Percentiles rank a stretch among this genome's conserved stretches.
These are phyloP conservation scores for Drosophila demipolita DNA, from an alignment of 2,888 invertebrate species.

Conservation along the genomic window DNA sequence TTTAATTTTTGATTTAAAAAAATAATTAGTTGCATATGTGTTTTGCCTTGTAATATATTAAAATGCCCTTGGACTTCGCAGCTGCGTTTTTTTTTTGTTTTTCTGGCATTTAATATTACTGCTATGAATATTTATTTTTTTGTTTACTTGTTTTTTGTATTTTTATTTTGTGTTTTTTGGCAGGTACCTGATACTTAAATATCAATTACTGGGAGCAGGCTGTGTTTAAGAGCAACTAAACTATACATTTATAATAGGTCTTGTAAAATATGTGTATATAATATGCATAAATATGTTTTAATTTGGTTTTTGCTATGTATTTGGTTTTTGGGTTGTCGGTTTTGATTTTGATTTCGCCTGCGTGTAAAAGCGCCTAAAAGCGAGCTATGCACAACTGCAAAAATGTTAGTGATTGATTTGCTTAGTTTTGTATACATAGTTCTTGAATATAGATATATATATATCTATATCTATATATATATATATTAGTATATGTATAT, in stretches of 20 bases:
- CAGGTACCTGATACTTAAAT: conserved; percentile 81
- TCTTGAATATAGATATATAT: conserved; percentile 30
- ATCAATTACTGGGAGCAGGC: conserved; percentile 54
- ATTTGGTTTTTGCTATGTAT: conserved; percentile 23
- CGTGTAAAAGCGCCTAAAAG: conserved; percentile 79
- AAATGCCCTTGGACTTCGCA: conserved; percentile 51
- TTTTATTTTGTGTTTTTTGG: conserved; percentile 30
- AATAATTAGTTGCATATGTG: conserved; percentile 43
- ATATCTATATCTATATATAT: conserved; percentile 25
- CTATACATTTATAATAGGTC: conserved; percentile 16
- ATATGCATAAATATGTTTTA: conserved; percentile 38
- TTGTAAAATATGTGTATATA: conserved; percentile 29
- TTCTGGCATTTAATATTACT: conserved; percentile 35
- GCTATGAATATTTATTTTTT: conserved; percentile 37
- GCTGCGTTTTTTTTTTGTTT: conserved; percentile 16
- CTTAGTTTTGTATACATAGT: conserved; percentile 42
- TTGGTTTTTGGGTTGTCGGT: conserved; percentile 4
- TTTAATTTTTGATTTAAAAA: conserved; percentile 41
- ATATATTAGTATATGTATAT: conserved; percentile 44
- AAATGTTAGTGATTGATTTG: conserved; percentile 62
- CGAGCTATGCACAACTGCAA: conserved; percentile 72
- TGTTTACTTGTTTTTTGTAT: conserved; percentile 11
- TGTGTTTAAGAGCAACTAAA: conserved; percentile 56
- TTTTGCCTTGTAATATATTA: conserved; percentile 27
- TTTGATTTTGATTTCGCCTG: conserved; percentile 53